Evolutionary conservation across 2,797 vertebrate genomes (phyloP), one percentile per base, ranked within the genome.

Genomic region (Argyrosomus regius): DNA sequence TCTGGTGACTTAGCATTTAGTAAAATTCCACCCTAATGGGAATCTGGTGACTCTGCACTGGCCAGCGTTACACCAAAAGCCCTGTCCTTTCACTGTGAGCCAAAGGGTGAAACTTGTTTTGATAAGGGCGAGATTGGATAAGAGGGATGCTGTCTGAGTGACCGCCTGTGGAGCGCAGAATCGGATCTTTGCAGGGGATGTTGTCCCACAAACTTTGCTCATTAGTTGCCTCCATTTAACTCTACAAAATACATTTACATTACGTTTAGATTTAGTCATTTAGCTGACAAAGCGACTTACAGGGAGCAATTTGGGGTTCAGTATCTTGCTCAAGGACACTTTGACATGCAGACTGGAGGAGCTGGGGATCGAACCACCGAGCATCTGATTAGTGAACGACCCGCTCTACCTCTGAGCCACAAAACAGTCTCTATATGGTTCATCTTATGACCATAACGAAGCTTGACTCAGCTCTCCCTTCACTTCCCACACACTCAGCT

Each of bases 11-110:
- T 79, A 75, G 69, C 75, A 72, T 84, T 86, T 73, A 77, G 79
- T 91, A 58, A 83, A 88, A 90, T 88, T 87, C 90, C 87, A 78
- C 31, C 67, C 86, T 81, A 78, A 87, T 81, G 59, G 75, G 75
- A 92, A 90, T 88, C 87, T 90, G 86, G 90, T 93, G 92, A 94
- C 85, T 85, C 75, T 78, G 87, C 71, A 13, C 67, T 46, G 56
- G 64, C 70, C 31, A 35, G 75, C 8, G 57, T 67, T 73, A 50
- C 50, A 79, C 77, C 86, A 75, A 88, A 89, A 89, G 58, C 82
- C 88, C 39, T 0, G 13, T 89, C 82, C 74, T 85, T 92, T 91
- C 84, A 90, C 45, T 17, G 31, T 20, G 62, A 77, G 90, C 86
- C 89, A 89, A 86, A 65, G 45, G 68, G 35, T 56, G 54, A 81